Conservation (phyloP, 2,797 vertebrate genomes). For the Manis crassicaudata region DNA sequence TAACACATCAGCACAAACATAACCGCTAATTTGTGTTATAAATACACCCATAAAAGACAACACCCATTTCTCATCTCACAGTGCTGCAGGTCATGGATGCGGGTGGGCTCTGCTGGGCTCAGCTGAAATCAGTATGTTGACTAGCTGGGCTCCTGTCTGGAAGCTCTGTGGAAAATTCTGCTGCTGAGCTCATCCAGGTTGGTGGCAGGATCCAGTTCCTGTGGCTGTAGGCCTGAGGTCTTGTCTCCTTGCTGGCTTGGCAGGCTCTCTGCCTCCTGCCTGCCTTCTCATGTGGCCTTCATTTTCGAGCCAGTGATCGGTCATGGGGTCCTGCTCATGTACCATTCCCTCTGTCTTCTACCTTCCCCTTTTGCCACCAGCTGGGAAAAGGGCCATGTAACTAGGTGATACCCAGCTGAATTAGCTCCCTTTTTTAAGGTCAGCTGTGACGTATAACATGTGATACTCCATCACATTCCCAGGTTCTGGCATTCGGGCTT, state of each 20-base stretch:
- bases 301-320: background rate
- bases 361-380: background rate
- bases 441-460: background rate
- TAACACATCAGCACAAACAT: background rate
- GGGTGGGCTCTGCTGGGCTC: background rate
- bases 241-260: background rate
- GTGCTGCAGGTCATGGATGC: background rate
- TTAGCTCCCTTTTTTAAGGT: background rate
- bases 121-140: background rate
- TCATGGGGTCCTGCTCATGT: background rate
- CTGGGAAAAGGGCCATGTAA: background rate
- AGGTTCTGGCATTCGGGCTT: background rate
- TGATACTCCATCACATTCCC: background rate
- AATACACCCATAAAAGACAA: background rate
- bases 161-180: background rate
- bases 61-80: background rate
- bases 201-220: background rate
- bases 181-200: background rate
- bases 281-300: background rate
- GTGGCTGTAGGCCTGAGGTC: background rate
- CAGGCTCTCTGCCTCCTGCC: background rate
- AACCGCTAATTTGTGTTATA: background rate
- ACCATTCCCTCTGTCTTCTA: background rate
- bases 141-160: background rate
- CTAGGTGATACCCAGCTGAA: background rate